A percentile compares a stretch with the other conserved stretches of the same genome.
phyloP scores from a whole-genome alignment of 2,113 vertebrate species.

The Salvelinus sp. region DNA sequence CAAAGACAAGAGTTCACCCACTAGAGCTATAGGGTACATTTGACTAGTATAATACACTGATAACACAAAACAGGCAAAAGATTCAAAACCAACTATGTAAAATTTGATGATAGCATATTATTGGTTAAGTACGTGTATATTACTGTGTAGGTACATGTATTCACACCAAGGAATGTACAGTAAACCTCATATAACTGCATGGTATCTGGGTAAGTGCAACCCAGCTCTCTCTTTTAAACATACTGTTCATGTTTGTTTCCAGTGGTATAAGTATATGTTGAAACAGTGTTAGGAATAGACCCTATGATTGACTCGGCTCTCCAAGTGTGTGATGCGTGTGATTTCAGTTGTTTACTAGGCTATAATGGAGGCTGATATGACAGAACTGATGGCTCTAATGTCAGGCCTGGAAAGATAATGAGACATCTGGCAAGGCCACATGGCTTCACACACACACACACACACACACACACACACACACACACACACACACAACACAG shows the following conservation, averaged over 20 bases:
- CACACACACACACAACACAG: neutral
- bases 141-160: neutral
- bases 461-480: no score
- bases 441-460: conserved; percentile 41
- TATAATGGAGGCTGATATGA: conserved; percentile 32
- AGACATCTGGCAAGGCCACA: conserved; percentile 55
- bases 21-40: neutral
- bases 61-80: neutral
- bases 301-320: neutral
- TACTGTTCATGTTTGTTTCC: neutral
- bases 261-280: neutral
- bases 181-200: neutral
- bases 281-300: neutral
- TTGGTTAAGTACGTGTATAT: neutral
- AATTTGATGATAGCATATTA: no score
- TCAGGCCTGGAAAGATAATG: conserved; percentile 64
- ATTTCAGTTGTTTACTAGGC: conserved; percentile 33
- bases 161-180: no score
- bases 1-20: conserved; percentile 1
- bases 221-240: neutral
- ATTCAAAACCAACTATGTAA: no score
- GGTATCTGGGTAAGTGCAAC: neutral
- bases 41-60: no score
- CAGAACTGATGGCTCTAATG: conserved; percentile 24
- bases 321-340: neutral